Conservation (phyloP, 2,888 invertebrate genomes). For the Drosophila mettleri region DNA sequence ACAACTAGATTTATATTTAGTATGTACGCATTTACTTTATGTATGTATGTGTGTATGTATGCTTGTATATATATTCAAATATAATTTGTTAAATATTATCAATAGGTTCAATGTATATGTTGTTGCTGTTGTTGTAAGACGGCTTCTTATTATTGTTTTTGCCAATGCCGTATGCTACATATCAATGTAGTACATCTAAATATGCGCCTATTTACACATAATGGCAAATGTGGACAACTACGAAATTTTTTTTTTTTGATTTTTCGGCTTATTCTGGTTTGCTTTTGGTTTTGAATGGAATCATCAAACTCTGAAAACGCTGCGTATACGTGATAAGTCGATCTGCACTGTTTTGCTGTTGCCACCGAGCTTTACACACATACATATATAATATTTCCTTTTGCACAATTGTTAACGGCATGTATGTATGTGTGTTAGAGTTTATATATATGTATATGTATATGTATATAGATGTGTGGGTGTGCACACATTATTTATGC, state of each 20-base stretch:
- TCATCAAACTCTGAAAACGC: conserved; percentile 14
- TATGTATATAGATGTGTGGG: conserved; percentile 20
- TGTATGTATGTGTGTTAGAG: conserved; percentile 11
- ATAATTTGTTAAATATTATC: conserved; percentile 46
- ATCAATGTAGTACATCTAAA: not conserved
- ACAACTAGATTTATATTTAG: conserved; percentile 68
- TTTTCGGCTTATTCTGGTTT: not conserved
- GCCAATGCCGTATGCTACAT: conserved; percentile 31
- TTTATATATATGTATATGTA: conserved; percentile 22
- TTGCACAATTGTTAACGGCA: conserved; percentile 12
- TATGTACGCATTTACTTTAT: conserved; percentile 53
- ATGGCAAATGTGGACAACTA: conserved; percentile 26
- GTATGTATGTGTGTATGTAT: conserved; percentile 32
- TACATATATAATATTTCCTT: conserved; percentile 10
- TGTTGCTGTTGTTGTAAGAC: conserved; percentile 36
- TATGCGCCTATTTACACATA: conserved; percentile 34
- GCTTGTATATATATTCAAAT: conserved; percentile 42
- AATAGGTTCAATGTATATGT: conserved; percentile 24
- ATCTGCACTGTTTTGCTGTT: conserved; percentile 8
- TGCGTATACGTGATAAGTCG: conserved; percentile 10
- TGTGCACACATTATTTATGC: conserved; percentile 37
- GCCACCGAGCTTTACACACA: conserved; percentile 13
- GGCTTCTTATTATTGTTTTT: conserved; percentile 47
- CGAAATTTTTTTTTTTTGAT: too few species aligned
- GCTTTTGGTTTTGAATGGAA: conserved; percentile 17